A percentile compares a stretch with the other conserved stretches of the same genome.
phyloP scores from a whole-genome alignment of 2,113 vertebrate genomes.

The Phrynosoma platyrhinos region DNA sequence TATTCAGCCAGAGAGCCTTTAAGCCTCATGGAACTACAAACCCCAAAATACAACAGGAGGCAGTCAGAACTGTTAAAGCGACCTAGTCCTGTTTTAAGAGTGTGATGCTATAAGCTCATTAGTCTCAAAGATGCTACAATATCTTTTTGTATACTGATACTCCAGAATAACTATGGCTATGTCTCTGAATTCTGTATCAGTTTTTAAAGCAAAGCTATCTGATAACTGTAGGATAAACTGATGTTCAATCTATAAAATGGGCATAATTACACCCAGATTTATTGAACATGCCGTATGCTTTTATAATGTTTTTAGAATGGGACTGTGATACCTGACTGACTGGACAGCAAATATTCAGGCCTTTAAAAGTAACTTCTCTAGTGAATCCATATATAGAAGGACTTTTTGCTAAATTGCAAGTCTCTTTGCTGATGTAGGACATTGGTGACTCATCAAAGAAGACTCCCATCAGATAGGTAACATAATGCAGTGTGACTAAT shows the following conservation, averaged over 20 bases:
- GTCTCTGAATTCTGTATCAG: not conserved
- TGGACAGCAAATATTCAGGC: not conserved
- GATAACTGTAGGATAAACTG: too few species aligned
- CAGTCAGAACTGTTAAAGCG: too few species aligned
- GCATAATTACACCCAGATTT: not conserved
- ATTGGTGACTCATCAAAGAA: constrained; percentile 70
- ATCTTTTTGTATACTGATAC: too few species aligned
- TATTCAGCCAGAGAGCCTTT: too few species aligned
- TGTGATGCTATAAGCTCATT: too few species aligned
- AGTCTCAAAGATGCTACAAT: too few species aligned
- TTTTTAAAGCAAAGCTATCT: not conserved
- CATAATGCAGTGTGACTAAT: constrained; percentile 69
- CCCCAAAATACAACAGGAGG: too few species aligned
- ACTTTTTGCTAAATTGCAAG: constrained; percentile 50
- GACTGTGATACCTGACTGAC: not conserved
- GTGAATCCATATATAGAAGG: not conserved
- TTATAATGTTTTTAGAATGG: not conserved
- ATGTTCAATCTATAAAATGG: not conserved
- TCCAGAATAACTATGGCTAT: not conserved
- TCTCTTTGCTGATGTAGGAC: constrained; percentile 62
- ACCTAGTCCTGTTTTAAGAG: too few species aligned
- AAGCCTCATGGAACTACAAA: too few species aligned
- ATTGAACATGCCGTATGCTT: not conserved
- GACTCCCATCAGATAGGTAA: constrained; percentile 64
- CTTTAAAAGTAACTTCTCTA: not conserved